Conservation (phyloP, 2,113 vertebrate species). For the Osmerus eperlanus region DNA sequence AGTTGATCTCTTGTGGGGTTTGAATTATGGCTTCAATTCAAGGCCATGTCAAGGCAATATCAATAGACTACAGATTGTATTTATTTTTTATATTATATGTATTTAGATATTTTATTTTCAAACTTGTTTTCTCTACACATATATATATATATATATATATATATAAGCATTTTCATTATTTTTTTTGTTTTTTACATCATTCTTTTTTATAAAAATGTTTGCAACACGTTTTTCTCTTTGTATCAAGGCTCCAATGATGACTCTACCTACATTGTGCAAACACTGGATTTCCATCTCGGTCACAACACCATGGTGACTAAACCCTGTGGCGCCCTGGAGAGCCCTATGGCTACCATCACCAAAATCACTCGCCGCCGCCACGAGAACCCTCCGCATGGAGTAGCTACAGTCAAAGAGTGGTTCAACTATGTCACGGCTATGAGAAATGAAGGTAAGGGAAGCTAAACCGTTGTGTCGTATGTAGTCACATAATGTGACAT, state of each 20-base stretch:
- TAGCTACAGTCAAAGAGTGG: conserved; percentile 97
- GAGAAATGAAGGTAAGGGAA: conserved; percentile 86
- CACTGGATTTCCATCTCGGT: conserved; percentile 93
- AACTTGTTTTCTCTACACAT: not conserved
- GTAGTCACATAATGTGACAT: too few relatives aligned
- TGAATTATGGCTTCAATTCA: not conserved
- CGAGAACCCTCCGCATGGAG: conserved; percentile 95
- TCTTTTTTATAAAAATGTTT: too few relatives aligned
- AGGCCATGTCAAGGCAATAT: not conserved
- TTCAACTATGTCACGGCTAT: conserved; percentile 97
- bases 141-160: too few relatives aligned
- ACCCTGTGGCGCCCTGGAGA: conserved; percentile 93
- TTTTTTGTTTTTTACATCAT: not conserved
- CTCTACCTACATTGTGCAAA: conserved; percentile 96
- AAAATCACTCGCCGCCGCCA: conserved; percentile 95
- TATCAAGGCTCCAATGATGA: conserved; percentile 85
- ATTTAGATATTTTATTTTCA: not conserved
- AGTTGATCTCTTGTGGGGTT: too few relatives aligned
- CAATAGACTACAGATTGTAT: not conserved
- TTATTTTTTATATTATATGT: not conserved
- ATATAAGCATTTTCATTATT: too few relatives aligned
- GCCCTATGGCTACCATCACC: conserved; percentile 98
- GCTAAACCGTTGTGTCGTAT: not conserved
- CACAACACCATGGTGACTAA: conserved; percentile 99
- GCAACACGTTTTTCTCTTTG: not conserved